Evolutionary conservation across 2,888 invertebrate genomes (phyloP), one percentile per base, ranked within the genome.

Genomic region (Cryptocephalus primarius): DNA sequence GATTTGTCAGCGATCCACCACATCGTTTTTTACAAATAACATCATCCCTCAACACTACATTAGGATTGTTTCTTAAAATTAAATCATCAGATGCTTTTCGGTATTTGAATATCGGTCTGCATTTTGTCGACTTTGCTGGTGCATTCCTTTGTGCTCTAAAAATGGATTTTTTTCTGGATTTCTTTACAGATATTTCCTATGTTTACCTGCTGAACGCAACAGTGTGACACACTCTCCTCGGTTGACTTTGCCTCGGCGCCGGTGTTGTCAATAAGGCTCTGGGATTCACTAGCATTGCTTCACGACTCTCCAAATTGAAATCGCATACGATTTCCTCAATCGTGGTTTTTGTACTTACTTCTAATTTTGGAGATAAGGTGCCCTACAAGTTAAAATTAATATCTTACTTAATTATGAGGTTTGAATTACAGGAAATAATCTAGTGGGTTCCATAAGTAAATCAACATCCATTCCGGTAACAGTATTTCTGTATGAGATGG

Each of bases 361-460:
- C 82, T 47, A 84, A 78, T 71, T 84, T 85, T 0, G 85, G 85
- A 1, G 82, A 77, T 40, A 84, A 70, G 39, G 83, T 82, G 42
- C 85, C 84, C 83, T 83, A 58, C 61, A 56, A 39, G 10, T 4
- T 12, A 4, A 6, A 2, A 11, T 36, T 36, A 36, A 12, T 36
- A 40, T 38, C 22, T 32, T 42, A 9, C 9, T 13, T 22, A 38
- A 12, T 6, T 31, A 39, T 4, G 39, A 2, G n/a, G n/a, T n/a
- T n/a, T 22, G 36, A 62, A 66, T 71, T 73, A 83, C 83, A 45
- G 84, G 84, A 68, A 82, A 85, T 43, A 74, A 70, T 55, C 75
- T 76, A 40, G 78, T 75, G 12, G 82, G 75, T 57, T 82, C 75
- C 82, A 84, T 83, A 12, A 85, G 72, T 44, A 84, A 66, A 60